Evolutionary conservation across 2,797 vertebrate species (phyloP).

Genomic region (Microcaecilia unicolor): DNA sequence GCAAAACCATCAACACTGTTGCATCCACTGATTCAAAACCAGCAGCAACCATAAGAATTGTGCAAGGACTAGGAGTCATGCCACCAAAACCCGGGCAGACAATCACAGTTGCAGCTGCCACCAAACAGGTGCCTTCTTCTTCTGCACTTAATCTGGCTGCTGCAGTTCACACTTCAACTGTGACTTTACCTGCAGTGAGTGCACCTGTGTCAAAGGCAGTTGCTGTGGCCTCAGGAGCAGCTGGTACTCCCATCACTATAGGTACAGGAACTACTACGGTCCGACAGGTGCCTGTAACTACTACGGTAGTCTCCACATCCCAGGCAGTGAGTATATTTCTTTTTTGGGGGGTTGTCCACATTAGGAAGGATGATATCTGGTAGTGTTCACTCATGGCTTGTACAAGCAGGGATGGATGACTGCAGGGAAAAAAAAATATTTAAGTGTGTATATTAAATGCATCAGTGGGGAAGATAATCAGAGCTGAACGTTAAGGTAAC

Average conservation of each 20-base stretch:
- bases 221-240: constrained; percentile 62
- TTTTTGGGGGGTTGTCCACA: neutral
- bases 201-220: constrained; percentile 72
- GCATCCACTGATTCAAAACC: constrained; percentile 73
- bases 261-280: constrained; percentile 71
- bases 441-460: too few species aligned
- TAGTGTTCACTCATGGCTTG: too few species aligned
- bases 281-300: constrained; percentile 79
- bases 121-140: constrained; percentile 52
- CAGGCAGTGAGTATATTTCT: constrained; percentile 68
- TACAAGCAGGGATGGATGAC: too few species aligned
- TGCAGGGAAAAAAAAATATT: too few species aligned
- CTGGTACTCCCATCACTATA: constrained; percentile 65
- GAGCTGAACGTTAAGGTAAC: too few species aligned
- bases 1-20: constrained; percentile 63
- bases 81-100: constrained; percentile 83
- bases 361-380: too few species aligned
- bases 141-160: constrained; percentile 43
- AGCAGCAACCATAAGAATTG: constrained; percentile 82
- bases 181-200: constrained; percentile 72
- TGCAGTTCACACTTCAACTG: constrained; percentile 55
- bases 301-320: constrained; percentile 74
- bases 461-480: too few species aligned
- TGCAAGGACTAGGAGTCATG: constrained; percentile 87
- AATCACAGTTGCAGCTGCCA: constrained; percentile 71